Evolutionary conservation across 2,113 vertebrate species (phyloP), one percentile per base, ranked within the genome.

Genomic region (Oenanthe oenanthe): DNA sequence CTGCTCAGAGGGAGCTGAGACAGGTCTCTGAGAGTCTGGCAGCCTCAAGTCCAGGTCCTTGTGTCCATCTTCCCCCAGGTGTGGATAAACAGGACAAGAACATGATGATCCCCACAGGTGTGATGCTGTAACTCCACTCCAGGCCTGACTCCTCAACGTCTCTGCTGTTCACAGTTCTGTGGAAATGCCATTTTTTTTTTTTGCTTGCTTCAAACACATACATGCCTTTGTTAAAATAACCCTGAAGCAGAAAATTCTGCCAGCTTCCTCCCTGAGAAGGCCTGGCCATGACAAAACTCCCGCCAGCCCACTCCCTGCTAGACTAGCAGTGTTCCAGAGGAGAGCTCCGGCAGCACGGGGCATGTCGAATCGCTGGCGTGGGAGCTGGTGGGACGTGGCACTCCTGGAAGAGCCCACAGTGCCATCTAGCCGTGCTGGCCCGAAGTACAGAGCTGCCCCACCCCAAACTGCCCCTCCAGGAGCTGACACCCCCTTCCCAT

Each of bases 391-490:
- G 91, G 56, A 29, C 10, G 29, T 92, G 81, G 32, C 85, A 34
- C 43, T 79, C 8, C 92, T 91, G 82, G 42, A 36, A 93, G 81
- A 92, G 94, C 29, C 50, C 94, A 96, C 95, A 96, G 88, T 89
- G 94, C 97, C 97, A 97, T 92, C 97, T 97, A 97, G 96, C 95
- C 47, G 92, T 4, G 32, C 57, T 21, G 90, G 61, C 7, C 70
- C 63, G 83, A 63, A 96, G 34, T 91, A 81, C 93, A 92, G 85
- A 75, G 80, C 47, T 40, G 22, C 47, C 34, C 36, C 11, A 3
- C 42, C 53, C 54, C 83, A 29, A n/a, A 15, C 0, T 19, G 13
- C 85, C 28, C 18, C 51, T 29, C 34, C 19, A 7, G 40, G 10
- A 75, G 21, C 45, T 5, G 15, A 2, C 60, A 21, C 24, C 29